Conservation (phyloP, 1,140 invertebrate genomes). For the Cydia strobilella region DNA sequence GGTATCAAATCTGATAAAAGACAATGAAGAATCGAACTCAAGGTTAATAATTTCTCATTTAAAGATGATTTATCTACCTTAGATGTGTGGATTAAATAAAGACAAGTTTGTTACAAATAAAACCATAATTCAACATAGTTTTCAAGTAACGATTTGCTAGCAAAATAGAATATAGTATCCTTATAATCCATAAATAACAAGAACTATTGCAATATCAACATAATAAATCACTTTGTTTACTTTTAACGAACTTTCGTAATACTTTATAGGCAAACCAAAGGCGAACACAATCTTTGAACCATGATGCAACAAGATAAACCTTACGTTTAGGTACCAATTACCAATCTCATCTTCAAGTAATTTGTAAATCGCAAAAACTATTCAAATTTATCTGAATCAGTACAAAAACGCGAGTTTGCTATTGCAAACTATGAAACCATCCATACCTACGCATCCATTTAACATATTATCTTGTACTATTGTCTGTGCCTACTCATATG, state of each 20-base stretch:
- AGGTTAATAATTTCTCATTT: neutral
- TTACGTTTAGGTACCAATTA: neutral
- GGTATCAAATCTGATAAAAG: neutral
- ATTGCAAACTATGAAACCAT: no score
- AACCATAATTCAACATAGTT: no score
- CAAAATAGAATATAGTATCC: neutral
- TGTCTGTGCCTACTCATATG: neutral
- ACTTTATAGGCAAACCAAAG: neutral
- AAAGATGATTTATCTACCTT: neutral
- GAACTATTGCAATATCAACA: neutral
- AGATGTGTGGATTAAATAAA: no score
- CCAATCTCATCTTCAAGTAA: neutral
- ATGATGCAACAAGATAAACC: neutral
- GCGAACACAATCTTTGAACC: neutral
- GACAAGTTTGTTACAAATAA: no score
- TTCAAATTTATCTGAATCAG: neutral
- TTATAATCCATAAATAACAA: neutral
- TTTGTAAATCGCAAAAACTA: slow-evolving; percentile 6
- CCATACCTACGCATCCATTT: neutral
- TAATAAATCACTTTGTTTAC: slow-evolving; percentile 5
- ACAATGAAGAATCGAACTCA: neutral
- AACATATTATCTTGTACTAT: slow-evolving; percentile 1
- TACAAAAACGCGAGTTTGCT: neutral
- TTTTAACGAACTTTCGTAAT: neutral
- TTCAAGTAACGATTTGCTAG: no score